Evolutionary conservation across 2,797 vertebrate genomes (phyloP), one percentile per base, ranked within the genome.

Genomic region (Poeciliopsis gracilis): DNA sequence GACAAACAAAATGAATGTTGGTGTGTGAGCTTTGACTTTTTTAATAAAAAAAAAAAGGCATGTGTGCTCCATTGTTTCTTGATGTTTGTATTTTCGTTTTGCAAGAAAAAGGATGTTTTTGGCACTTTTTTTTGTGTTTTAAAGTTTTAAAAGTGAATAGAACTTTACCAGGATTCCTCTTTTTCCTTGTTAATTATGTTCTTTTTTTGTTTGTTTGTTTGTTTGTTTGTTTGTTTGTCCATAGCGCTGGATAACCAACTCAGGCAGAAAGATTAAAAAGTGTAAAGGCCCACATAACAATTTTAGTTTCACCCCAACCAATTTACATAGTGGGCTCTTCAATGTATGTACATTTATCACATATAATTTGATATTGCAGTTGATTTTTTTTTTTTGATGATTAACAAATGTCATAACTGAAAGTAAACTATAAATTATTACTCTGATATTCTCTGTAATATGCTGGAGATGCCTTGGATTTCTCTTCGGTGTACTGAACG

Each of bases 1-100:
- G 95, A 95, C 93, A 97, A 97, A 94, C 91, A 90, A 97, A 96
- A 96, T 98, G 97, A 98, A 98, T 98, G 97, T 98, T 95, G 93
- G 96, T 96, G 96, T 96, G 97, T 96, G 95, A 97, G 96, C 96
- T 97, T 97, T 97, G 97, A 96, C 97, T 97, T 97, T 45, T 63
- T 97, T 92, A 94, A 95, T 96, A 94, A 43, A 94, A 96, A 91
- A 94, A 96, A 91, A 94, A 91, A 91, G 78, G 83, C 91, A 90
- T 86, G 88, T 84, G 88, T 91, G 88, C 93, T 91, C 86, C 94
- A 70, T 88, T 91, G 86, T 96, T 96, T 96, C 95, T 96, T 95
- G 96, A 91, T 96, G 96, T 97, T 95, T 96, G 82, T 96, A 96
- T 86, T 88, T 93, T 96, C 96, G 96, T 96, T 96, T 92, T 96